These are phyloP conservation scores for Drosophila longiperda DNA, from an alignment of 2,888 invertebrate species.

Conservation along the genomic window DNA sequence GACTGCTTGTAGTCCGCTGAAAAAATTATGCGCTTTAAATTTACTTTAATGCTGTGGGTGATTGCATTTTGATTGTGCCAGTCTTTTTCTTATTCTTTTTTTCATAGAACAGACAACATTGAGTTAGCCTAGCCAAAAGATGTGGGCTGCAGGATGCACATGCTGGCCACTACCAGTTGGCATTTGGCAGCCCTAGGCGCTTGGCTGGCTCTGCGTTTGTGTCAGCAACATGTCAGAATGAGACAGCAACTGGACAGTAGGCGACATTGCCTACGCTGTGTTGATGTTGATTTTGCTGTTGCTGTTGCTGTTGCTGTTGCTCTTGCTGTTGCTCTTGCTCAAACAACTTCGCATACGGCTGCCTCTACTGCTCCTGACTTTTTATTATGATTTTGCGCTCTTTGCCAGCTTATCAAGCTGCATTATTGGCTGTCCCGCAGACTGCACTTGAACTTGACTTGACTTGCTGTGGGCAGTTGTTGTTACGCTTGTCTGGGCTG, in stretches of 20 bases:
- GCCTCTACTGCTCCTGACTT: slow-evolving; percentile 21
- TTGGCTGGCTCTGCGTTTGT: slow-evolving; percentile 70
- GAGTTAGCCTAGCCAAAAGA: slow-evolving; percentile 41
- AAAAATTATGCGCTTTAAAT: slow-evolving; percentile 63
- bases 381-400: slow-evolving; percentile 70
- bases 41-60: slow-evolving; percentile 79
- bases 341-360: slow-evolving; percentile 31
- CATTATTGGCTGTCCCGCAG: slow-evolving; percentile 69
- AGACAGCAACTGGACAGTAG: slow-evolving; percentile 69
- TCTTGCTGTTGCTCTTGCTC: slow-evolving; percentile 35
- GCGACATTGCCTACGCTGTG: slow-evolving; percentile 67
- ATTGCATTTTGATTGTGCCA: slow-evolving; percentile 76
- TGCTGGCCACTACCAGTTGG: slow-evolving; percentile 41
- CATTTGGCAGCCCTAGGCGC: slow-evolving; percentile 67
- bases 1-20: slow-evolving; percentile 6
- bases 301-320: slow-evolving; percentile 18
- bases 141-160: slow-evolving; percentile 63
- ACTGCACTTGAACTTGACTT: slow-evolving; percentile 79
- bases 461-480: slow-evolving; percentile 81
- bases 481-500: slow-evolving; percentile 79
- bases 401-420: slow-evolving; percentile 69
- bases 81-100: slow-evolving; percentile 8
- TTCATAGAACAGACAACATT: slow-evolving; percentile 4
- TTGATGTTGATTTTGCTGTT: slow-evolving; percentile 18
- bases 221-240: slow-evolving; percentile 83